Conservation (phyloP, 2,113 vertebrate species). For the human region GRCh38 chr2:150326501-150327000, state of each 20-base stretch:
- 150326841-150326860: too few species aligned
- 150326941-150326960: too few species aligned
- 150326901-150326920: too few species aligned
- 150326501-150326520: neutral
- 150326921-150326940: too few species aligned
- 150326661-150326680: neutral
- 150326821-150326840: too few species aligned
- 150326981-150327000: too few species aligned
- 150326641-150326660: neutral
- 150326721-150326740: neutral
- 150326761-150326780: neutral
- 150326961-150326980: too few species aligned
- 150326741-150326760: neutral
- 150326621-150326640: neutral
- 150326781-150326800: too few species aligned
- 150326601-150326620: neutral
- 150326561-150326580: neutral
- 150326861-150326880: too few species aligned
- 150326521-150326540: neutral
- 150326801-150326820: too few species aligned
- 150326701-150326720: neutral
- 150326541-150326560: neutral
- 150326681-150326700: neutral
- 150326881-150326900: too few species aligned
- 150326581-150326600: neutral